These are phyloP conservation scores for Crotalus horridus DNA, from an alignment of 2,113 vertebrate species.

Conservation along the genomic window DNA sequence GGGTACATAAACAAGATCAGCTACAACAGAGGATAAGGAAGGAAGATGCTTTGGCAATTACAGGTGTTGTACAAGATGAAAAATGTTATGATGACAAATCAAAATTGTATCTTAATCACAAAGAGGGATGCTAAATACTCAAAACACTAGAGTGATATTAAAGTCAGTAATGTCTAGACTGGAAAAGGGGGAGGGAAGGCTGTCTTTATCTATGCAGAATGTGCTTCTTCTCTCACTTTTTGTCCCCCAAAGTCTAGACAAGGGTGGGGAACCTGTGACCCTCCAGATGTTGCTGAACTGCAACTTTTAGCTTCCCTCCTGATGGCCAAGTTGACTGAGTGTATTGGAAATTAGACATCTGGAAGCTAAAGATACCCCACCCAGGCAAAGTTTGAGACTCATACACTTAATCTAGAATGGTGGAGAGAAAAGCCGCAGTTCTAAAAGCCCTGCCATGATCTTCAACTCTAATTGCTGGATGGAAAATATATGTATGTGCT, in stretches of 20 bases:
- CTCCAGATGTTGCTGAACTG: neutral
- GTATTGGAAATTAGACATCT: neutral
- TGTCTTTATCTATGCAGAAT: neutral
- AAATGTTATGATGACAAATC: neutral
- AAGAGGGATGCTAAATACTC: neutral
- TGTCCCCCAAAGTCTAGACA: neutral
- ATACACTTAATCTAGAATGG: neutral
- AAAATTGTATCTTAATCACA: neutral
- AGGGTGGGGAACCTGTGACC: neutral
- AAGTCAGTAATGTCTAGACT: neutral
- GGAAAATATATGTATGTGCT: neutral
- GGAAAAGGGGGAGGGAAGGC: neutral
- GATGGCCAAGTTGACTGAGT: neutral
- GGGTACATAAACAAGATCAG: neutral
- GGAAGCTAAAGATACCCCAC: neutral
- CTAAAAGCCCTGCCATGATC: neutral
- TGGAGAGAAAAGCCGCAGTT: neutral
- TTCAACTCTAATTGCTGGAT: neutral
- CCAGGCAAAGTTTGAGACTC: neutral
- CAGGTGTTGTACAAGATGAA: neutral
- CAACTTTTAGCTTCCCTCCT: neutral
- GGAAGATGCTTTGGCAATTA: neutral
- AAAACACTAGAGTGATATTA: neutral
- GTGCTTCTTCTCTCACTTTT: neutral
- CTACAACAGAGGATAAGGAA: neutral